Evolutionary conservation across 2,888 invertebrate species (phyloP), one percentile per base, ranked within the genome.

Genomic region (Endomychus coccineus): DNA sequence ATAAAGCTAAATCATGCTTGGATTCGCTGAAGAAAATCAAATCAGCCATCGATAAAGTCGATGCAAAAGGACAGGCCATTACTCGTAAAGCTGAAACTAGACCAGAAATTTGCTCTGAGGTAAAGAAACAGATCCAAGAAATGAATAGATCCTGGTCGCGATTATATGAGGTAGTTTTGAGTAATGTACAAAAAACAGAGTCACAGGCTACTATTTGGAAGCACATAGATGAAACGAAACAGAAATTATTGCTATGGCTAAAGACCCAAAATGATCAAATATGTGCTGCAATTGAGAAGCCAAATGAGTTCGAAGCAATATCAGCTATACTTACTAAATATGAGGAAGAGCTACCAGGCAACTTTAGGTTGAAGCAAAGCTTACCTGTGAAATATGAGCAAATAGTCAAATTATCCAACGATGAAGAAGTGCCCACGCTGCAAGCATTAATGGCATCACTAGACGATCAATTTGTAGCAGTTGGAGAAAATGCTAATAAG

Each of bases 131-230:
- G 21, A 66, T 85, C 39, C 66, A 74, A 33, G 68, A 71, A 34
- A 73, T 78, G 1, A 79, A 81, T 43, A 71, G 74, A 14, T 71
- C 73, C 11, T 86, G 83, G 77, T 81, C 83, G 41, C 75, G 78
- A 45, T 70, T 76, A 1, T 80, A 83, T 50, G 81, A 84, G 43
- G 74, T 75, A 29, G 74, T 85, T 3, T 73, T 81, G 4, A 83
- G 81, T 47, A 75, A 79, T 48, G 78, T 81, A 13, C 87, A 89
- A 61, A 79, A 80, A 34, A 75, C 84, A 31, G 94, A 95, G 66
- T 85, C 88, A 0, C 90, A 94, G 64, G 73, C 83, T 0, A 81
- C 87, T n/a, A 83, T 92, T 34, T 94, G 92, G 91, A 83, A 88
- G 53, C 90, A 92, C 61, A 83, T 95, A 19, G 85, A 89, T 49